Base-by-base conservation (phyloP, 2,113 vertebrate species). In the Eretmochelys imbricata region DNA sequence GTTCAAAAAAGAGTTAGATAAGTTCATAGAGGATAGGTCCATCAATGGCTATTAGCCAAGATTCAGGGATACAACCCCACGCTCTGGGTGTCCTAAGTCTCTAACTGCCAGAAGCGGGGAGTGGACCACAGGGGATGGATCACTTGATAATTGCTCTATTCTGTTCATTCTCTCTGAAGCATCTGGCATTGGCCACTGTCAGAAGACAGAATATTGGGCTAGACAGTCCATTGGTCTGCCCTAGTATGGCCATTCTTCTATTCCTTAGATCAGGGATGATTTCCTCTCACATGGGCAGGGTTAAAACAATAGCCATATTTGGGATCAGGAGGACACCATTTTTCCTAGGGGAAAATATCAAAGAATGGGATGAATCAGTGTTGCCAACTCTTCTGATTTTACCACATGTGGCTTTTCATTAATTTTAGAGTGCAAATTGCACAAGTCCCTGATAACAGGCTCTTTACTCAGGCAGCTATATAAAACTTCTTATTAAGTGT, bases 241-340 rank as follows among this genome's bases (percentile, higher is more conserved):
- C 62, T n/a, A 69, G 62, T 69, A 10, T 19, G 31, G 62, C 62
- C 35, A 69, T 69, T 69, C 35, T 69, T n/a, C 16, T 65, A 65
- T 69, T 69, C 62, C 62, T 69, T 69, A 90, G 50, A 80, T 83
- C 75, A 90, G n/a, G 50, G 5, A 29, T 90, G 50, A 83, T 92
- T 96, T 54, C 50, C n/a, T 92, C 54, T 93, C 88, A 65, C 20
- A 50, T 89, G 48, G 16, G 22, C 38, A 81, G 85, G 65, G 95
- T 96, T 95, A 93, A 95, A 94, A 55, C 78, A 16, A 79, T 96
- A 80, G 57, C 79, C 0, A 5, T 55, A 95, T 95, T 79, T 82
- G 82, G 92, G 81, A 89, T 59, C 24, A n/a, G 38, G 38, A 81
- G 91, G 25, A 54, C 53, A 22, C 96, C 92, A 42, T 46, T 84